Evolutionary conservation across 2,888 invertebrate genomes (phyloP).

Genomic region (Alsophila aescularia): DNA sequence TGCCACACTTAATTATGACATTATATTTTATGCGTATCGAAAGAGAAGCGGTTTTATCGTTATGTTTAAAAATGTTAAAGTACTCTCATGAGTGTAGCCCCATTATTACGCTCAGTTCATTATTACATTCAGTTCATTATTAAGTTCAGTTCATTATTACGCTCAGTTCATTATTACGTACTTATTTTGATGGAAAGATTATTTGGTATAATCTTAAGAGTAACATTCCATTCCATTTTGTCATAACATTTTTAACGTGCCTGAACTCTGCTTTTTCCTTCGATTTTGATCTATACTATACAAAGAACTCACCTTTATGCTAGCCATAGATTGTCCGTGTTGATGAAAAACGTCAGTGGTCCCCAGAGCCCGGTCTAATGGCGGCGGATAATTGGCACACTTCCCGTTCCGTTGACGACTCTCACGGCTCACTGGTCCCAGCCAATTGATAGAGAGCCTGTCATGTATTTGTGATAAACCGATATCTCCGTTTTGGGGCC

Average conservation of each 20-base stretch:
- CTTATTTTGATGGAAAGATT: too few species aligned
- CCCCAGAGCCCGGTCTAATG: constrained; percentile 49
- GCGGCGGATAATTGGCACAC: constrained; percentile 59
- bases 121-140: too few species aligned
- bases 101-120: too few species aligned
- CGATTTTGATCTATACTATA: constrained; percentile 10
- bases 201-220: too few species aligned
- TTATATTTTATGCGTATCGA: too few species aligned
- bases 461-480: constrained; percentile 38
- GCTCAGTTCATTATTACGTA: too few species aligned
- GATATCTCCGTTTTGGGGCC: constrained; percentile 25
- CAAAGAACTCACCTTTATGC: constrained; percentile 15
- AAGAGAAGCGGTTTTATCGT: too few species aligned
- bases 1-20: too few species aligned
- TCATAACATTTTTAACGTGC: background rate
- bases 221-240: too few species aligned
- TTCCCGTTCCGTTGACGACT: constrained; percentile 54
- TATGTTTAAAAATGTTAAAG: too few species aligned
- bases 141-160: too few species aligned
- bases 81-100: too few species aligned
- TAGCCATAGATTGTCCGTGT: constrained; percentile 27
- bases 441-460: constrained; percentile 48
- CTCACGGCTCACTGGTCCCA: constrained; percentile 46
- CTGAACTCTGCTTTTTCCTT: background rate
- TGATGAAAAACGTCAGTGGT: constrained; percentile 45